These are phyloP conservation scores for Cantharis flavilabris DNA, from an alignment of 2,888 invertebrate genomes.

Conservation along the genomic window DNA sequence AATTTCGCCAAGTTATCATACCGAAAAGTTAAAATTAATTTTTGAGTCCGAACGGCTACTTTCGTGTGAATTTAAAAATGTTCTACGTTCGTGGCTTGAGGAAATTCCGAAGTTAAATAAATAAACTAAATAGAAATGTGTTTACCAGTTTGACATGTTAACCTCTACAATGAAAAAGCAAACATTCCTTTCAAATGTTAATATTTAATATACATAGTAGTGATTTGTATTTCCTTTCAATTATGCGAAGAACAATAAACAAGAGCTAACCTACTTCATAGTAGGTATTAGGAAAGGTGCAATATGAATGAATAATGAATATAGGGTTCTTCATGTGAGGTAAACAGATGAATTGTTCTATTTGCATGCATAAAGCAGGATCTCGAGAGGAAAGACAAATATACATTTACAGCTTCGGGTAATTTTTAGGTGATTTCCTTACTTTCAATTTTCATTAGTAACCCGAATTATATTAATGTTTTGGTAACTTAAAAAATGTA, in stretches of 20 bases:
- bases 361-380: conserved; percentile 16
- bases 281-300: conserved; percentile 14
- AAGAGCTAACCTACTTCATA: conserved; percentile 8
- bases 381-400: conserved; percentile 6
- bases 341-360: conserved; percentile 19
- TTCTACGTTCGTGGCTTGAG: background rate
- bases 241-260: conserved; percentile 14
- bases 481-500: no score
- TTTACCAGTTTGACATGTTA: background rate
- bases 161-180: background rate
- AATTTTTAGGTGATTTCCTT: background rate
- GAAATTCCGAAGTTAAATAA: background rate
- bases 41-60: background rate
- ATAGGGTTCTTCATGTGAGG: conserved; percentile 13
- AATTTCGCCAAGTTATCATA: background rate
- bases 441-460: background rate
- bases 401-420: conserved; percentile 3
- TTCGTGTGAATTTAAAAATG: background rate
- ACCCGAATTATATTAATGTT: background rate
- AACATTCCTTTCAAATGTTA: background rate
- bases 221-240: background rate
- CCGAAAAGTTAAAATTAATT: background rate
- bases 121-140: background rate
- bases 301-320: conserved; percentile 18
- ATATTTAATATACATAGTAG: background rate